These are phyloP conservation scores for Brachyistius frenatus DNA, from an alignment of 2,113 vertebrate species.

Conservation along the genomic window DNA sequence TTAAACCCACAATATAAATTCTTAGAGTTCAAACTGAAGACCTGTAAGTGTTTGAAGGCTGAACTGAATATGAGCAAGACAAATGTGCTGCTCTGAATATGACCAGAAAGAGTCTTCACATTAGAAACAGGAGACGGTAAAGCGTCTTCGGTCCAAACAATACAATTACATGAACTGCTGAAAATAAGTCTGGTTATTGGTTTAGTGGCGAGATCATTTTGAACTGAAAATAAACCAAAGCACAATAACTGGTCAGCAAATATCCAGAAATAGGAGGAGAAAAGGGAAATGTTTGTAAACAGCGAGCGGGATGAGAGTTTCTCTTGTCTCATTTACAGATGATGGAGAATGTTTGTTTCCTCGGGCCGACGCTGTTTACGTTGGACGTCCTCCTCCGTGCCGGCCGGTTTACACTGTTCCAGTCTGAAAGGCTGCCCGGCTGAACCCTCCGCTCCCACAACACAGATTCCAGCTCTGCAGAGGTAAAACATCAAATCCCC, in stretches of 20 bases:
- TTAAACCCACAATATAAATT: too few relatives aligned
- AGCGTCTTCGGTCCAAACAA: conserved; percentile 11
- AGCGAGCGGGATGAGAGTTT: conserved; percentile 19
- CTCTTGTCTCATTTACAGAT: conserved; percentile 5
- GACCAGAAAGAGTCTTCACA: background rate
- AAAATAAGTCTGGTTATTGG: conserved; percentile 62
- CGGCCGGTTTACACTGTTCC: conserved; percentile 25
- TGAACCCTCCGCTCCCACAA: conserved; percentile 16
- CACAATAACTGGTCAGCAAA: conserved; percentile 15
- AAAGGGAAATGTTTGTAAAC: conserved; percentile 44
- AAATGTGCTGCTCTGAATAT: too few relatives aligned
- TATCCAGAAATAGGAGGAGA: conserved; percentile 16
- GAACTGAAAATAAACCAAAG: conserved; percentile 60
- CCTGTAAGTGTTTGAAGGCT: background rate
- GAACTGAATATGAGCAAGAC: background rate
- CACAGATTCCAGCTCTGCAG: conserved; percentile 10
- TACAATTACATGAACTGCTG: conserved; percentile 29
- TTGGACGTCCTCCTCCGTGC: conserved; percentile 34
- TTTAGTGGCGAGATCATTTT: conserved; percentile 44
- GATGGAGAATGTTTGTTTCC: conserved; percentile 52
- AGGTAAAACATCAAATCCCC: conserved; percentile 13
- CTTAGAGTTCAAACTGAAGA: background rate
- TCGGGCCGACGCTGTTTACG: conserved; percentile 37
- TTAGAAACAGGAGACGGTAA: conserved; percentile 32
- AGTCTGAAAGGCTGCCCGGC: conserved; percentile 15